phyloP scores from a whole-genome alignment of 2,888 invertebrate genomes.

The Athetis lepigone region DNA sequence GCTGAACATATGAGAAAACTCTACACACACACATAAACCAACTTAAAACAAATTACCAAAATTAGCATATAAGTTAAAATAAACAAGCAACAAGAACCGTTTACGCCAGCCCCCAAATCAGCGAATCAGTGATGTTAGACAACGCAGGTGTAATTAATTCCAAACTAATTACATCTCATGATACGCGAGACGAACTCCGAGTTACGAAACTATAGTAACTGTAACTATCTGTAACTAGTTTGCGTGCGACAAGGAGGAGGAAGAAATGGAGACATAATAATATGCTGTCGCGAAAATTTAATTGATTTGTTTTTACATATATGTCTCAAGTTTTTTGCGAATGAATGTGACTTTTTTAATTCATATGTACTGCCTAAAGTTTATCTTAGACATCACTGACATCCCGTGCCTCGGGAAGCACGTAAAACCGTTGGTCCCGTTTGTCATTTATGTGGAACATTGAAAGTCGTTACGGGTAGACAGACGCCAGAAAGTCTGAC shows the following conservation, averaged over 20 bases:
- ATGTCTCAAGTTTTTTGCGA: too few relatives aligned
- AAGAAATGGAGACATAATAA: slow-evolving; percentile 11
- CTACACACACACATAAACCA: background rate
- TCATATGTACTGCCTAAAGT: too few relatives aligned
- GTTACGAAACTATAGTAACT: slow-evolving; percentile 58
- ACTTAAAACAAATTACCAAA: slow-evolving; percentile 17
- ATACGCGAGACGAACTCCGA: slow-evolving; percentile 72
- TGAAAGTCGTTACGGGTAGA: too few relatives aligned
- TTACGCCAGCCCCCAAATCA: slow-evolving; percentile 48
- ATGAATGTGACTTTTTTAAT: too few relatives aligned
- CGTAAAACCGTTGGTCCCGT: too few relatives aligned
- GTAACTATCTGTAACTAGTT: slow-evolving; percentile 64
- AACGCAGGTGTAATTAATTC: slow-evolving; percentile 84
- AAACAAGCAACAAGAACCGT: slow-evolving; percentile 45
- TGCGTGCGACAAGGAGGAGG: slow-evolving; percentile 14
- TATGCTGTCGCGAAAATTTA: background rate
- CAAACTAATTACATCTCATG: slow-evolving; percentile 81
- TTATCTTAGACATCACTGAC: too few relatives aligned
- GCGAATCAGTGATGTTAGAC: slow-evolving; percentile 68
- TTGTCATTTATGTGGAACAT: too few relatives aligned
- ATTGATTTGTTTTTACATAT: too few relatives aligned
- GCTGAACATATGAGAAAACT: background rate
- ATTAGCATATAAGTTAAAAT: slow-evolving; percentile 35
- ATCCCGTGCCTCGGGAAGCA: too few relatives aligned
- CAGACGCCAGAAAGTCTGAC: too few relatives aligned